Evolutionary conservation across 2,113 vertebrate genomes (phyloP).

Genomic region (Trichechus manatus): DNA sequence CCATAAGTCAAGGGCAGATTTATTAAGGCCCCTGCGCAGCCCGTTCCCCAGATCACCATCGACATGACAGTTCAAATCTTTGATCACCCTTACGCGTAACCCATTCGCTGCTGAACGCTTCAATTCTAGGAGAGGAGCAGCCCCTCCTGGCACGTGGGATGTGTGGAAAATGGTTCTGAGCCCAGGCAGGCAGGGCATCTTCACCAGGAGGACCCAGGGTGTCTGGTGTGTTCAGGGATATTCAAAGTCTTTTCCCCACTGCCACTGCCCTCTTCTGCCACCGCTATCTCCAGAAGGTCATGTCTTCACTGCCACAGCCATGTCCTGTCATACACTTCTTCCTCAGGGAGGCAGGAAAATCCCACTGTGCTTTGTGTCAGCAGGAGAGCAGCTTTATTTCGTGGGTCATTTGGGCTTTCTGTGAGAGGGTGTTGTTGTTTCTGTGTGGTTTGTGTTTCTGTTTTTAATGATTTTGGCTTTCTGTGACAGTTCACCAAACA

Average conservation of each 20-base stretch:
- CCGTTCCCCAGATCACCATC: slow-evolving; percentile 64
- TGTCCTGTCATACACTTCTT: neutral
- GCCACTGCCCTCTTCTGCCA: neutral
- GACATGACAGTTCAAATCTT: slow-evolving; percentile 82
- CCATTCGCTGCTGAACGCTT: slow-evolving; percentile 60
- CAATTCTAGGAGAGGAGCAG: neutral
- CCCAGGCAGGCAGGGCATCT: rapidly evolving
- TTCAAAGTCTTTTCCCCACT: neutral
- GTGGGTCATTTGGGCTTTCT: neutral
- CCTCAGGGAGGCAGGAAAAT: neutral
- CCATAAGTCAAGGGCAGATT: slow-evolving; percentile 83
- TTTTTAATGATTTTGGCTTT: slow-evolving; percentile 36
- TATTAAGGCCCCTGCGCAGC: slow-evolving; percentile 73
- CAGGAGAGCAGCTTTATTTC: neutral
- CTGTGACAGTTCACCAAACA: neutral
- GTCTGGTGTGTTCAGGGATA: rapidly evolving
- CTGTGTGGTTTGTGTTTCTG: neutral
- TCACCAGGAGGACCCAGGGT: neutral
- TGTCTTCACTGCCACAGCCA: neutral
- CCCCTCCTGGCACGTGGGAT: neutral
- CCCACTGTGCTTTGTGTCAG: neutral
- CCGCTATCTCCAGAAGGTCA: neutral
- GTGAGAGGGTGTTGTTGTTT: neutral
- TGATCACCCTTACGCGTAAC: slow-evolving; percentile 75
- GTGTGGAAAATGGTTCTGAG: neutral